A percentile compares a stretch with the other conserved stretches of the same genome.
These are phyloP conservation scores for Conomelus anceps DNA, from an alignment of 2,888 invertebrate species.

Conservation along the genomic window DNA sequence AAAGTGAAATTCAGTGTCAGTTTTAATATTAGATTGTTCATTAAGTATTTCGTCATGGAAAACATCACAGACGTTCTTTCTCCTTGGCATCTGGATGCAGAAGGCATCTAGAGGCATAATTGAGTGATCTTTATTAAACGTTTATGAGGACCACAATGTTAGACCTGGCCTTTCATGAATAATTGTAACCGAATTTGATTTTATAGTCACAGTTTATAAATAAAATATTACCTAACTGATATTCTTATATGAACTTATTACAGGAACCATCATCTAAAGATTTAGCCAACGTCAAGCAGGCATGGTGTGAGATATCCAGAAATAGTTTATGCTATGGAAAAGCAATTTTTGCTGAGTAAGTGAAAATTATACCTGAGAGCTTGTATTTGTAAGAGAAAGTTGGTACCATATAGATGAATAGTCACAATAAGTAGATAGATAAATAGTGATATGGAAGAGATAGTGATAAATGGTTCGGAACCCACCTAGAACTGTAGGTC, in stretches of 20 bases:
- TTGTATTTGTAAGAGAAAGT: not conserved
- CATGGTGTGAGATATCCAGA: not conserved
- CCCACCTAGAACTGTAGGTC: too few species aligned
- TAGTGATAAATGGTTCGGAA: too few species aligned
- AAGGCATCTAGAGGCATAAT: too few species aligned
- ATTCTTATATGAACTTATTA: not conserved
- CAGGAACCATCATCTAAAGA: not conserved
- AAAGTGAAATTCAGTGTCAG: too few species aligned
- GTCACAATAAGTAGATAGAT: not conserved
- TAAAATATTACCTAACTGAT: not conserved
- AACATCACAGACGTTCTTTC: too few species aligned
- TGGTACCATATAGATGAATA: not conserved
- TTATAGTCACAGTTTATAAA: not conserved
- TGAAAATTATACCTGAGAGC: not conserved
- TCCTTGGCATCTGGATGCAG: too few species aligned
- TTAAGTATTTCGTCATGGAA: too few species aligned
- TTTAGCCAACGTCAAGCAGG: not conserved
- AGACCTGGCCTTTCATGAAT: too few species aligned
- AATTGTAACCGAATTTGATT: not conserved
- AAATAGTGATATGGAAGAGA: too few species aligned
- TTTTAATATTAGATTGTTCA: too few species aligned
- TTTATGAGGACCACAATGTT: too few species aligned
- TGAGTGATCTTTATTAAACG: too few species aligned
- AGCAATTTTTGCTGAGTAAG: not conserved
- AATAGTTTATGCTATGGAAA: not conserved